Conservation (phyloP, 2,888 invertebrate species). For the Alviniconcha strummeri region DNA sequence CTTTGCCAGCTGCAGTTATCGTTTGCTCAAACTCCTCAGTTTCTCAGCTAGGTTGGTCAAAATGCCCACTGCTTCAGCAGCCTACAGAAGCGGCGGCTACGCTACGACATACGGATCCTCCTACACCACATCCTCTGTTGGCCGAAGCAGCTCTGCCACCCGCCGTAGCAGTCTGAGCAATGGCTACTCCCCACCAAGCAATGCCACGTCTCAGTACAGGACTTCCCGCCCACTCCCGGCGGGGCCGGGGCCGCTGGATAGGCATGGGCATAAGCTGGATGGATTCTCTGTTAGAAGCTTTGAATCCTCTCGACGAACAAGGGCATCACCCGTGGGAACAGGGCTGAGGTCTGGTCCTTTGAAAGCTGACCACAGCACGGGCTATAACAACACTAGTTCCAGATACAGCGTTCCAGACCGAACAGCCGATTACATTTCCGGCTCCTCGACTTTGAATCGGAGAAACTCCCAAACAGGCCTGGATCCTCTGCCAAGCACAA, state of each 20-base stretch:
- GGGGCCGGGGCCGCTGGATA: constrained; percentile 61
- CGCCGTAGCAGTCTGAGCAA: constrained; percentile 34
- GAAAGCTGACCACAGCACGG: constrained; percentile 50
- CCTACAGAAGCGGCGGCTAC: constrained; percentile 25
- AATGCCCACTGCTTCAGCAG: constrained; percentile 15
- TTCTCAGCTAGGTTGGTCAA: not conserved
- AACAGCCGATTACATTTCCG: not conserved
- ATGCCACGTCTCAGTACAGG: constrained; percentile 27
- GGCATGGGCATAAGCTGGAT: constrained; percentile 50
- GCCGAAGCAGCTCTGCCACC: constrained; percentile 34
- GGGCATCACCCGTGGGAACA: constrained; percentile 6
- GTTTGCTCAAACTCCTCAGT: too few species aligned
- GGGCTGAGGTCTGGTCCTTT: constrained; percentile 47
- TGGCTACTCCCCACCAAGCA: constrained; percentile 27
- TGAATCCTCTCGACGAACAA: not conserved
- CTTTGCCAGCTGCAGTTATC: too few species aligned
- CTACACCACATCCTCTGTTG: constrained; percentile 32
- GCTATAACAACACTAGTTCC: not conserved
- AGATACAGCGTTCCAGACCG: constrained; percentile 9
- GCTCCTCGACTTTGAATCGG: constrained; percentile 14
- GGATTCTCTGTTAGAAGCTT: constrained; percentile 12
- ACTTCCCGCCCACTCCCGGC: constrained; percentile 50
- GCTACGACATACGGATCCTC: constrained; percentile 41
- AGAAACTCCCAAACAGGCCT: constrained; percentile 8
- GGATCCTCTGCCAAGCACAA: not conserved